phyloP scores from a whole-genome alignment of 2,888 invertebrate genomes.

The Hirtodrosophila trivittata region DNA sequence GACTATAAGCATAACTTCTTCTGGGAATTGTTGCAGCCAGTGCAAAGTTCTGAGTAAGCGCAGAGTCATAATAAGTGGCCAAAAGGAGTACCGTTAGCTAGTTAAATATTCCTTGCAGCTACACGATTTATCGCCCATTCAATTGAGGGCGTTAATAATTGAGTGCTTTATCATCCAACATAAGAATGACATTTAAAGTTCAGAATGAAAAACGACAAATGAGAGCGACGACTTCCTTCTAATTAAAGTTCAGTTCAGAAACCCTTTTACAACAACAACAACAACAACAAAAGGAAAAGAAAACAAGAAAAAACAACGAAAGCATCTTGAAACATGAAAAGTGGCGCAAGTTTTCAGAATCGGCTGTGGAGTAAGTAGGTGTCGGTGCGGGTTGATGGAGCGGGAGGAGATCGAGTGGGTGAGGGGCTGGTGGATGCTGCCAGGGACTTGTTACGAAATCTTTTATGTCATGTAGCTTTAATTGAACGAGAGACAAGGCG shows the following conservation, averaged over 20 bases:
- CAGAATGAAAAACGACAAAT: slow-evolving; percentile 11
- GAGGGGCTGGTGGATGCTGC: no score
- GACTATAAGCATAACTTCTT: no score
- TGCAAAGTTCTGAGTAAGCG: no score
- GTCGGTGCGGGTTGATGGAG: not conserved
- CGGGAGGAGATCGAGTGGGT: not conserved
- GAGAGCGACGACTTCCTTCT: slow-evolving; percentile 27
- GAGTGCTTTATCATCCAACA: slow-evolving; percentile 44
- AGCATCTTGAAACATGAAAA: slow-evolving; percentile 33
- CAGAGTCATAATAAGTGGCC: no score
- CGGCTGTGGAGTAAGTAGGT: not conserved
- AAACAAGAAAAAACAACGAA: slow-evolving; percentile 3
- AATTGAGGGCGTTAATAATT: slow-evolving; percentile 50
- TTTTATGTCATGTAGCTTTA: slow-evolving; percentile 65
- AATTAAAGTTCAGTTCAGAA: slow-evolving; percentile 48
- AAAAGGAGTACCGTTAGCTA: no score
- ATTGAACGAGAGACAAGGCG: slow-evolving; percentile 63
- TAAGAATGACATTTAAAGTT: slow-evolving; percentile 61
- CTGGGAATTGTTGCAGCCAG: no score
- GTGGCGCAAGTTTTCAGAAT: slow-evolving; percentile 40
- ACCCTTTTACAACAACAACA: slow-evolving; percentile 25
- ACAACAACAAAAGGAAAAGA: slow-evolving; percentile 2
- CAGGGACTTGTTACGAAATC: slow-evolving; percentile 57
- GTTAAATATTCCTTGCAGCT: not conserved
- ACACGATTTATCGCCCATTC: slow-evolving; percentile 17